Evolutionary conservation across 2,113 vertebrate genomes (phyloP).

Genomic region (Dasyornis broadbenti): DNA sequence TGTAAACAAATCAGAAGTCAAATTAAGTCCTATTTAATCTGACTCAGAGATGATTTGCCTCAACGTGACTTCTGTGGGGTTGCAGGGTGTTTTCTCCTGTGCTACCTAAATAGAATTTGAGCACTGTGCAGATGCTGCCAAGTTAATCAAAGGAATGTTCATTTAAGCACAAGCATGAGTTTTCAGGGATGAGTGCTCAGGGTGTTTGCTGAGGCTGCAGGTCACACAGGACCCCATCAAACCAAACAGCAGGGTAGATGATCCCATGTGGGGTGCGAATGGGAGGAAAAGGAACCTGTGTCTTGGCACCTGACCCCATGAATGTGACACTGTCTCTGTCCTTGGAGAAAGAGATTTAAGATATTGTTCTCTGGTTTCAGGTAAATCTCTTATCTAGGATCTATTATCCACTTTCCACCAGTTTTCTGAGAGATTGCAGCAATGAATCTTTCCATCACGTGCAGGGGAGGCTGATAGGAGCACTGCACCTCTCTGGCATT

Average conservation of each 20-base stretch:
- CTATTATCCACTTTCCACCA: not conserved
- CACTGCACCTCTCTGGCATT: not conserved
- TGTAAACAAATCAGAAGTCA: conserved; percentile 31
- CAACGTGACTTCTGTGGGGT: not conserved
- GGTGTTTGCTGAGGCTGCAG: not conserved
- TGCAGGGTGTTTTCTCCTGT: not conserved
- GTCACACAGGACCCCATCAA: not conserved
- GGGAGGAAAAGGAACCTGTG: not conserved
- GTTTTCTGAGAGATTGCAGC: not conserved
- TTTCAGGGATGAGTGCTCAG: not conserved
- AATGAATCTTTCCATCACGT: not conserved
- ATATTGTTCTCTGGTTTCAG: not conserved
- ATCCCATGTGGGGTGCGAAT: not conserved
- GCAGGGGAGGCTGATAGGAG: not conserved
- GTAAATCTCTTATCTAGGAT: not conserved
- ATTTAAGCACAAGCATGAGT: not conserved
- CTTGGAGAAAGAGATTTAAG: not conserved
- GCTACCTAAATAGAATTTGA: not conserved
- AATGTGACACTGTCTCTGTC: not conserved
- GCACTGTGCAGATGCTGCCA: not conserved
- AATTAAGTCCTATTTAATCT: conserved; percentile 21
- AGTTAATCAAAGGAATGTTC: not conserved
- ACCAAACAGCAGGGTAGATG: not conserved
- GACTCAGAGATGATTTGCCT: conserved; percentile 3
- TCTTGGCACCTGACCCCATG: not conserved